Base-by-base conservation (phyloP, 2,797 vertebrate genomes). In the Anomalospiza imberbis region DNA sequence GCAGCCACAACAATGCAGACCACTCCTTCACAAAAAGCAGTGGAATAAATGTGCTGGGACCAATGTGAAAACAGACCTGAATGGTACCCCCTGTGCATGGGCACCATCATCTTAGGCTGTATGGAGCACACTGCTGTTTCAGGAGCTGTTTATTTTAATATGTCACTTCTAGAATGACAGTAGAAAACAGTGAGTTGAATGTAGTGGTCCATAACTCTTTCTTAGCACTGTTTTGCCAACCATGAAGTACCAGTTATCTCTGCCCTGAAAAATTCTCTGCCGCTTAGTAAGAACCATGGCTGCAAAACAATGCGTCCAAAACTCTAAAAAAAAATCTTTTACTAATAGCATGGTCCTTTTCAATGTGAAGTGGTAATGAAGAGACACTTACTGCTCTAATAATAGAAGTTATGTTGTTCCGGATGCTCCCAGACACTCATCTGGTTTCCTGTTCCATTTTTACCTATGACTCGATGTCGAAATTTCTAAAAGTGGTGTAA, bases 361-460 rank as follows among this genome's bases (percentile, higher is more conserved):
- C 29, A 81, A 70, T 0, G 7, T n/a, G 73, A 86, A 75, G 66
- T 53, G 91, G 26, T 60, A 42, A 24, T 78, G 50, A 28, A 38
- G 45, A 83, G n/a, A 66, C 31, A 84, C 60, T 81, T 66, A 70
- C 26, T 55, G 51, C 45, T 55, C 61, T 78, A 84, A 53, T 54
- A 71, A 93, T 50, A 44, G 6, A 24, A 3, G 17, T 44, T 55
- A 51, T 7, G 24, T 31, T 81, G 68, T 29, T 61, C 40, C 7
- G 12, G 60, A 86, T 84, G 40, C 38, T 92, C 25, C 28, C 62
- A 88, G 66, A 53, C 22, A 44, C 28, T 70, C n/a, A 36, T 76
- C 70, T 76, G 70, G 13, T 76, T 91, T 95, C 45, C 79, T 92
- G 51, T 76, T 89, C 70, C 80, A 40, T 86, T 88, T 96, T 85